A percentile compares a stretch with the other conserved stretches of the same genome.
Conservation (phyloP, 2,113 vertebrate genomes). For the Rallus limicola region DNA sequence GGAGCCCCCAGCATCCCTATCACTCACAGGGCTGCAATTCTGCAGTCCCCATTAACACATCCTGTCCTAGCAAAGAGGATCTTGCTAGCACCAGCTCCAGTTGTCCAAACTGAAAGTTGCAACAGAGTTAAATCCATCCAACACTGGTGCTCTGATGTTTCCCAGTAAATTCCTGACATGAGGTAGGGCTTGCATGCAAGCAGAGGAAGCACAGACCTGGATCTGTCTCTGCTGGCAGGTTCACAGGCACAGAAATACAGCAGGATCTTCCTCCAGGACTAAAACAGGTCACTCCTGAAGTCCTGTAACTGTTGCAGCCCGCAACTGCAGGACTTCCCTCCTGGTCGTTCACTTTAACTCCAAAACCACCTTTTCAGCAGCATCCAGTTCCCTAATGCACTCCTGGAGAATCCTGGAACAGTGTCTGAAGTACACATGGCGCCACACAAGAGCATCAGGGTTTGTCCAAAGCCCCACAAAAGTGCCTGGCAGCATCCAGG, state of each 20-base stretch:
- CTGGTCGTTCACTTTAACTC: background rate
- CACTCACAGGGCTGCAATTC: background rate
- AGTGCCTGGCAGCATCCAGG: background rate
- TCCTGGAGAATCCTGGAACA: background rate
- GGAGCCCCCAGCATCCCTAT: background rate
- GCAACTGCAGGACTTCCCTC: background rate
- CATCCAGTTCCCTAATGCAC: background rate
- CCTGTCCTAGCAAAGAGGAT: background rate
- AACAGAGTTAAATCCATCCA: background rate
- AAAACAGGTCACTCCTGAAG: background rate
- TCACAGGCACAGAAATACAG: background rate
- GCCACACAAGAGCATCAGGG: background rate
- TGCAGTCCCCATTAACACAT: background rate
- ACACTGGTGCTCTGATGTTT: rapidly evolving
- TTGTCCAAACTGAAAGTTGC: background rate
- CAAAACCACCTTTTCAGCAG: background rate
- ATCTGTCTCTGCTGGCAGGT: background rate
- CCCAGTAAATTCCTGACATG: background rate
- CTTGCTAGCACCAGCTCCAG: background rate
- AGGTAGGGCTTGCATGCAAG: background rate
- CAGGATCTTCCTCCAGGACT: background rate
- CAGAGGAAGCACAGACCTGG: background rate
- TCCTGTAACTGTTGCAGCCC: background rate
- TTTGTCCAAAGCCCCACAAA: background rate
- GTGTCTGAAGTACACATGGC: rapidly evolving